These are phyloP conservation scores for Linepithema humile DNA, from an alignment of 1,140 invertebrate species.

Conservation along the genomic window DNA sequence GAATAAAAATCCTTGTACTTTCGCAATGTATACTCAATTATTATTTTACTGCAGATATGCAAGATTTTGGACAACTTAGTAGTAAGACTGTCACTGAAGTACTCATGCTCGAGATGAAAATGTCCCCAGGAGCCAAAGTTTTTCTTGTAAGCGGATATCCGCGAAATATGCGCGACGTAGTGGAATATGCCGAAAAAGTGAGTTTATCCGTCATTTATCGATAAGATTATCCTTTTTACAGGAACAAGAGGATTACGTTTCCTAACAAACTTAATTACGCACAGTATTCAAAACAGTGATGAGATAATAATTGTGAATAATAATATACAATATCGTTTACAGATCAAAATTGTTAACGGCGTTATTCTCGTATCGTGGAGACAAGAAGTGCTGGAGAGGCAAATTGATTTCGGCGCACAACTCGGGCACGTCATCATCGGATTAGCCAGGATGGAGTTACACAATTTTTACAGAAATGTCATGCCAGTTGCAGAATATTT, in stretches of 20 bases:
- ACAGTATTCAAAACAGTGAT: background rate
- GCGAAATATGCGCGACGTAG: conserved; percentile 94
- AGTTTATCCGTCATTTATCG: conserved; percentile 58
- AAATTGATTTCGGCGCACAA: conserved; percentile 95
- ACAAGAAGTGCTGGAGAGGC: conserved; percentile 92
- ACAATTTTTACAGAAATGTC: conserved; percentile 94
- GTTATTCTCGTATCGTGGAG: conserved; percentile 94
- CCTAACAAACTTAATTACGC: background rate
- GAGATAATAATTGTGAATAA: background rate
- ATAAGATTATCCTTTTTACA: background rate
- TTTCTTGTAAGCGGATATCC: conserved; percentile 98
- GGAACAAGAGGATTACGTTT: background rate
- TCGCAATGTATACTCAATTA: too few species aligned
- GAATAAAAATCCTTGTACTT: too few species aligned
- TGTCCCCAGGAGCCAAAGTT: conserved; percentile 94
- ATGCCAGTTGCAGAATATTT: conserved; percentile 96
- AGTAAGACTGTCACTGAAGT: conserved; percentile 95
- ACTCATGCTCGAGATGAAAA: conserved; percentile 97
- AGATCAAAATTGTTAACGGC: conserved; percentile 95
- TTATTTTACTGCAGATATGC: conserved; percentile 89
- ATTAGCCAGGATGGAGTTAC: conserved; percentile 93
- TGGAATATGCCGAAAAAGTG: conserved; percentile 96
- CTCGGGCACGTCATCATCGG: conserved; percentile 94
- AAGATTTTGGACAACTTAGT: conserved; percentile 92
- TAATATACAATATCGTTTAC: conserved; percentile 66